Evolutionary conservation across 2,113 vertebrate species (phyloP).

Genomic region (Syngnathoides biaculeatus): DNA sequence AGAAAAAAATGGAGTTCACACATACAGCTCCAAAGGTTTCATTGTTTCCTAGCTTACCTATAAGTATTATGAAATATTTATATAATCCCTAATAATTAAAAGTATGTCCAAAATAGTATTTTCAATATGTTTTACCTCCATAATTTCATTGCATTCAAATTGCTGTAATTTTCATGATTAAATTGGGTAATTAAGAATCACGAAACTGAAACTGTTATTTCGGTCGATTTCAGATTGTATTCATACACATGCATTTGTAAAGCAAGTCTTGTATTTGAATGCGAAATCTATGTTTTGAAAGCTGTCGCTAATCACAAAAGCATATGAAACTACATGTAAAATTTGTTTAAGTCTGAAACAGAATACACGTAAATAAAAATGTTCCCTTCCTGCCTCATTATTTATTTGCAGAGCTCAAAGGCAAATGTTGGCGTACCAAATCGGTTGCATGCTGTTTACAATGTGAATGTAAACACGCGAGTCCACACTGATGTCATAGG

Average conservation of each 20-base stretch:
- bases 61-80: neutral
- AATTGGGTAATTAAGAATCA: neutral
- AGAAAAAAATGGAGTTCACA: neutral
- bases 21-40: neutral
- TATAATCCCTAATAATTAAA: neutral
- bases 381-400: neutral
- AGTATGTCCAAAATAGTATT: neutral
- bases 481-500: conserved; percentile 2
- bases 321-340: neutral
- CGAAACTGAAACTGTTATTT: neutral
- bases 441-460: neutral
- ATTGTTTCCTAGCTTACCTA: neutral
- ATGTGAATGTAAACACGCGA: neutral
- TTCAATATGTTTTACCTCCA: neutral
- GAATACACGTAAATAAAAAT: neutral
- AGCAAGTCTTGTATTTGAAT: neutral
- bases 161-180: neutral
- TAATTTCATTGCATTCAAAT: neutral
- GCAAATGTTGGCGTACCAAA: neutral
- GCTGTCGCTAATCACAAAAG: neutral
- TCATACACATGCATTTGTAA: neutral
- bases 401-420: conserved; percentile 13
- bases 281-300: neutral
- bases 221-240: neutral
- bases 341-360: neutral